Evolutionary conservation across 1,140 invertebrate genomes (phyloP), one percentile per base, ranked within the genome.

Genomic region (Cepaea nemoralis): DNA sequence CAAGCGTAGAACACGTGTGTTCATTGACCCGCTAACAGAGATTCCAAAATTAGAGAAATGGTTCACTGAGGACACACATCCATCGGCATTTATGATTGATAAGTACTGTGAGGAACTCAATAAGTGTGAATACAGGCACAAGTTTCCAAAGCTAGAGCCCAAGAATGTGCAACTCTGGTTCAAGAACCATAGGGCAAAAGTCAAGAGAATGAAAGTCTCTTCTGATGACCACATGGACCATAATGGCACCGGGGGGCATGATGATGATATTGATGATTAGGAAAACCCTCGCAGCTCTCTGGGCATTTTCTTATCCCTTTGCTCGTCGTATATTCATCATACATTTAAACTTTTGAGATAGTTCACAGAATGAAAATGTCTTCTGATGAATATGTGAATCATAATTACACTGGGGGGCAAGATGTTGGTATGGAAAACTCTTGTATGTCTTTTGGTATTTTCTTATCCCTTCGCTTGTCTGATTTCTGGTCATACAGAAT

Each of bases 1-100:
- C 89, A 94, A 97, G 75, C 93, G 97, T 91, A 94, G 98, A 48
- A 99, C 98, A 91, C 94, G 98, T 82, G 99, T 98, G n/a, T 99
- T 99, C 91, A 99, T 99, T 85, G 98, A 99, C 92, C 98, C 98
- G 0, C 96, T 99, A 22, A 97, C 97, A 35, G 98, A 99, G 93
- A 98, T 99, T 69, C 98, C 98, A 6, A 94, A 97, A 85, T 93
- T 99, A 79, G 98, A 99, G 90, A 96, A 97, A 88, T 99, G 98
- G 97, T 99, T 99, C 90, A 94, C 95, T n/a, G 94, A 97, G 88
- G 98, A 99, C 92, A 99, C 98, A 39, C 98, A 99, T 92, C 98
- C 97, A 59, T 97, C 97, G 84, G 97, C 98, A 90, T 97, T 97
- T 92, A 93, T 98, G 86, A 99, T 99, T 86, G 94, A 98, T 74